Base-by-base conservation (phyloP, 2,797 vertebrate genomes). In the Sebastes melanostomus region DNA sequence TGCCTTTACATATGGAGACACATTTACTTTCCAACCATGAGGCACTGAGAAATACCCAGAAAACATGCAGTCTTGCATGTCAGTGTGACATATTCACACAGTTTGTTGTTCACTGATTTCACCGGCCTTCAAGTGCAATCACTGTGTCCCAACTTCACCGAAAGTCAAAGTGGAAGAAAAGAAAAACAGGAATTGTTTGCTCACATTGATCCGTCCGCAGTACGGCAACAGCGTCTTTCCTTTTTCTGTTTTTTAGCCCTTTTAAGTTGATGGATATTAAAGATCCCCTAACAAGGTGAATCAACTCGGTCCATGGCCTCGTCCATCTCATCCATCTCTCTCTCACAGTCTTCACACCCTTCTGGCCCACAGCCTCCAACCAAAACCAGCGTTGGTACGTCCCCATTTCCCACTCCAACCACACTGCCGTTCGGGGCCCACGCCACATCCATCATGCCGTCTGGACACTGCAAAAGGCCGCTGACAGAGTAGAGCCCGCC, bases 341-440 rank as follows among this genome's bases (percentile, higher is more conserved):
- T 94, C 89, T 96, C 95, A 16, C 95, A 96, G 92, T 96, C 96
- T 72, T 96, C 95, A 62, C 95, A 96, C 4, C 94, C 90, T 25
- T 95, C 94, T 0, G 93, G 86, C 27, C 94, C 93, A 18, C 95
- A 95, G 30, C 95, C 95, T 50, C 94, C 95, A 2, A 96, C 92
- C 55, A 96, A 88, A 74, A 96, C 93, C 68, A 96, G 81, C 0
- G 95, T 96, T 0, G 95, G 93, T 3, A 94, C 90, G 0, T 96
- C 94, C 36, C 93, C 93, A 1, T 95, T 94, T 59, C 89, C 91
- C 65, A 92, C 88, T 69, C 91, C 90, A 0, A 90, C 90, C 60
- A 94, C 79, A 16, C 78, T 85, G 27, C 94, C 90, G 4, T 94
- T 93, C 0, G 90, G 81, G 11, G 91, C 89, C 95, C 95, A 96